phyloP scores from a whole-genome alignment of 2,888 invertebrate genomes.

The Drosophila nr. fundita region DNA sequence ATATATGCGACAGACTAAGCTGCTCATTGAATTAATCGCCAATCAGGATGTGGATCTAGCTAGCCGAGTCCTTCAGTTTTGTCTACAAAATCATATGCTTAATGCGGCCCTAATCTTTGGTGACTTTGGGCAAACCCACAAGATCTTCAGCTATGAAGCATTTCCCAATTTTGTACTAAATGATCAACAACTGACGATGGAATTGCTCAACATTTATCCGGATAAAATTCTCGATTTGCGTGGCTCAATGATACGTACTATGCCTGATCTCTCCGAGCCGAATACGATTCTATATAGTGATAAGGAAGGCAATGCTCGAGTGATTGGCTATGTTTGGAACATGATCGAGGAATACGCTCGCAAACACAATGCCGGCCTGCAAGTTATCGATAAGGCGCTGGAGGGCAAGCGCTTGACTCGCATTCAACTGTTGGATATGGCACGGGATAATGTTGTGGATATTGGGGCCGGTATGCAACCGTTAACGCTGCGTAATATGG shows the following conservation, averaged over 20 bases:
- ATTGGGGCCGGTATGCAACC: conserved; percentile 54
- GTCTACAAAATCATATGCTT: conserved; percentile 48
- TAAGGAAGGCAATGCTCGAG: conserved; percentile 6
- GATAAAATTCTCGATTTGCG: conserved; percentile 50
- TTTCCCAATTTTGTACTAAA: conserved; percentile 49
- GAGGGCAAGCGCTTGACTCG: conserved; percentile 21
- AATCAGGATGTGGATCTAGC: conserved; percentile 18
- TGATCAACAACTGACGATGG: conserved; percentile 4
- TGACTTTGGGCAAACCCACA: conserved; percentile 36
- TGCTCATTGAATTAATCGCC: conserved; percentile 52
- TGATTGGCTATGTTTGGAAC: conserved; percentile 67
- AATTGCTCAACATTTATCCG: conserved; percentile 36
- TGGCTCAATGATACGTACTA: conserved; percentile 37
- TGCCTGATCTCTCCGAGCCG: conserved; percentile 68
- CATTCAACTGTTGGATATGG: conserved; percentile 48
- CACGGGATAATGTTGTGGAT: conserved; percentile 45
- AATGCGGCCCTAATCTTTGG: conserved; percentile 42
- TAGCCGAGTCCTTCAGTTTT: conserved; percentile 38
- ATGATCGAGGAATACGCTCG: conserved; percentile 43
- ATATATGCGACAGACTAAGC: conserved; percentile 45
- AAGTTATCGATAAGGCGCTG: conserved; percentile 20
- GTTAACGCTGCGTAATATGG: conserved; percentile 20
- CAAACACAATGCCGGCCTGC: conserved; percentile 55
- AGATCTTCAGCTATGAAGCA: conserved; percentile 41
- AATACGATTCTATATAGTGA: conserved; percentile 59